phyloP scores from a whole-genome alignment of 2,888 invertebrate genomes.

The Drosophila limbata region DNA sequence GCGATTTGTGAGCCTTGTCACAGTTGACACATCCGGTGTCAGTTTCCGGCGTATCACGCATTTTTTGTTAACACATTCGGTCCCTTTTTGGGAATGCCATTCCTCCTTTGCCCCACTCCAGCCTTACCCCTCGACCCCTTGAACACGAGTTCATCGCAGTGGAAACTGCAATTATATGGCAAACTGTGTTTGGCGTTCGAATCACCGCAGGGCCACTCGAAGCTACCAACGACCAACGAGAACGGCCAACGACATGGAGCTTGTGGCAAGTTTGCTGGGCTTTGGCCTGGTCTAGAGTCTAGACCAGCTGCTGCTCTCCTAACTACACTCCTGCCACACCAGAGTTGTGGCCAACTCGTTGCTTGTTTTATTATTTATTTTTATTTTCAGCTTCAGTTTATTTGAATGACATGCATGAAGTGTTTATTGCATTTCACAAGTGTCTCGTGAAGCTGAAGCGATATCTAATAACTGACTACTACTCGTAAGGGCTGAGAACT shows the following conservation, averaged over 20 bases:
- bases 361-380: conserved; percentile 10
- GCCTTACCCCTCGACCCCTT: not conserved
- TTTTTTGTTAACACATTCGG: conserved; percentile 20
- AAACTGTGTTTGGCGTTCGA: conserved; percentile 68
- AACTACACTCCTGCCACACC: conserved; percentile 15
- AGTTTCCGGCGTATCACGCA: conserved; percentile 17
- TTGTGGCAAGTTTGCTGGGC: conserved; percentile 40
- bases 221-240: conserved; percentile 47
- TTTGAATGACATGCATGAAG: conserved; percentile 64
- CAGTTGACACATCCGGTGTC: conserved; percentile 4
- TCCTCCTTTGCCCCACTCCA: not conserved
- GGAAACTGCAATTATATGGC: conserved; percentile 70
- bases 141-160: conserved; percentile 53
- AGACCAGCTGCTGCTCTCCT: conserved; percentile 2
- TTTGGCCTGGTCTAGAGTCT: conserved; percentile 20
- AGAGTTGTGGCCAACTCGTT: conserved; percentile 30
- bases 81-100: conserved; percentile 10
- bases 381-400: conserved; percentile 5
- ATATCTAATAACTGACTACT: conserved; percentile 51
- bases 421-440: conserved; percentile 70
- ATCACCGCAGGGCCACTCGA: conserved; percentile 69
- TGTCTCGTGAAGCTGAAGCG: conserved; percentile 44
- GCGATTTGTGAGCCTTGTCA: conserved; percentile 7
- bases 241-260: conserved; percentile 36
- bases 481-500: conserved; percentile 13